Evolutionary conservation across 53 echinoderm and acorn worm species (phyloP), one percentile per base, ranked within the genome.

Genomic region (Paracentrotus lividus): DNA sequence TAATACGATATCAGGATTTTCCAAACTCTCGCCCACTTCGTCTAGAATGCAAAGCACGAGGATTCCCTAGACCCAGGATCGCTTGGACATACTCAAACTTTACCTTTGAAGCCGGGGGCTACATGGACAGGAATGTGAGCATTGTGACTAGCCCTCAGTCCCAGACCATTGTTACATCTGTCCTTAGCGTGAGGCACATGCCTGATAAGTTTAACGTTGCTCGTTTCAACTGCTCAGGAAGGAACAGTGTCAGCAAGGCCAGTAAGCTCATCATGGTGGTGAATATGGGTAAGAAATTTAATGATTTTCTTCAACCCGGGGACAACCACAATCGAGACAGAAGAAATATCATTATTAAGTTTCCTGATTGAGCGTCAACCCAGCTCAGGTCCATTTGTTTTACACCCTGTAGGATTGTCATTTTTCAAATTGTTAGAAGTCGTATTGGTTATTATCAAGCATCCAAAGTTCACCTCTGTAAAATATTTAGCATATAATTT

Each of bases 261-360:
- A 92, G 92, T 75, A 92, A 92, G 33, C 92, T 92, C 55, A 92
- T 92, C 43, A 92, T 92, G 92, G 92, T 92, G 14, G 92, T 92
- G 24, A 92, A 92, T 60, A 92, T 92, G 92, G 92, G 92, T 92
- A 43, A 49, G 59, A 12, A 90, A 43, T 64, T 64, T 0, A 27
- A 64, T 64, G 64, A 27, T 64, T 64, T 12, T 61, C 7, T 7
- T 61, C 15, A 64, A 13, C 1, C 64, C 64, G 8, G 54, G 53
- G 29, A 64, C 31, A 64, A 27, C 64, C 13, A 64, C 31, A 27
- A 10, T 29, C 7, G 64, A 29, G n/a, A n/a, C n/a, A n/a, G n/a
- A n/a, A n/a, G n/a, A n/a, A n/a, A n/a, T n/a, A n/a, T n/a, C n/a
- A n/a, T n/a, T n/a, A n/a, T n/a, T n/a, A n/a, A n/a, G n/a, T n/a